Evolutionary conservation across 1,140 invertebrate species (phyloP), one percentile per base, ranked within the genome.

Genomic region (Ectropis grisescens): DNA sequence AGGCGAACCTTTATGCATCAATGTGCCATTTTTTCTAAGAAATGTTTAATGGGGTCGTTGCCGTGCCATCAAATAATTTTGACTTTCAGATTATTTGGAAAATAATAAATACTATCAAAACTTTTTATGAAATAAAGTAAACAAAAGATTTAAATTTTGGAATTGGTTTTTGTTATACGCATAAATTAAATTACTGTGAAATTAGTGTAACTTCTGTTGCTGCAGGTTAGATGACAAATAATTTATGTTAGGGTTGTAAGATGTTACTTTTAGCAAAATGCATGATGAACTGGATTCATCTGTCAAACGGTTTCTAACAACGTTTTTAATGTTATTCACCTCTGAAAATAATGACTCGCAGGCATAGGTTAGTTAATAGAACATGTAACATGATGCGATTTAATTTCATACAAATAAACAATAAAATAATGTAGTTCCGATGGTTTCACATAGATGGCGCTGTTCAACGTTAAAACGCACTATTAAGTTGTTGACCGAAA

Each of bases 201-300:
- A 26, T 41, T 38, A 38, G 40, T 48, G 40, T 36, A 40, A 41
- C 33, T 43, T 43, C 36, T 44, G 41, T 49, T 41, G 41, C 14
- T 44, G 47, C 41, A 50, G 35, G 22, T 46, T 46, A 33, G 42
- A 46, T 37, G 42, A 46, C 28, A 53, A 48, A 33, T 53, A 39
- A 46, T 27, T 46, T 49, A 26, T 26, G 24, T n/a, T 26, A 26
- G 24, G 24, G 24, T 26, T 26, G 24, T 26, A 26, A 26, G 24
- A 26, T 26, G 24, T 26, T 26, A 26, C 24, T 26, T 26, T 26
- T 26, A 26, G 24, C 24, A 26, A 26, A 26, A 26, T 26, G 24
- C 24, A 26, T 26, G 16, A 3, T 19, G 16, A 19, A 19, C 16
- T 19, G 16, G 16, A 19, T 19, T 19, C 16, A 19, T 19, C 16